Evolutionary conservation across 2,888 invertebrate genomes (phyloP).

Genomic region (Phorcus lineatus): DNA sequence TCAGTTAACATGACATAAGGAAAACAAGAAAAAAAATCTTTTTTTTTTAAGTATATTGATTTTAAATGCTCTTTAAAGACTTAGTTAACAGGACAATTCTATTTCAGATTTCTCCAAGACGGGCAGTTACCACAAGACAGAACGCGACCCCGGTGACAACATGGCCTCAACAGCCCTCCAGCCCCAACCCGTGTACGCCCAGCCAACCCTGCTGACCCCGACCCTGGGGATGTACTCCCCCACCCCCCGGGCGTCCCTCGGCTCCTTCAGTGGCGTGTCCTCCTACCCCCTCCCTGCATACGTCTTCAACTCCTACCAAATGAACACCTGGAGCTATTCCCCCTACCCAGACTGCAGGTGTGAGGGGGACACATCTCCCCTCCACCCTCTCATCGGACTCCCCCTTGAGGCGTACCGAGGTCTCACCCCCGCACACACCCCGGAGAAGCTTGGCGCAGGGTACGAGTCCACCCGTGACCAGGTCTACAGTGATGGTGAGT

Average conservation of each 20-base stretch:
- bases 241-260: not conserved
- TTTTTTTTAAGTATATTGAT: no score
- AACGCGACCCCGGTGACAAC: not conserved
- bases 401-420: not conserved
- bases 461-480: not conserved
- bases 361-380: not conserved
- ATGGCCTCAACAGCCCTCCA: constrained; percentile 15
- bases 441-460: not conserved
- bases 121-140: not conserved
- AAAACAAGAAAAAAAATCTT: no score
- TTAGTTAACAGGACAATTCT: no score
- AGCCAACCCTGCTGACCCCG: not conserved
- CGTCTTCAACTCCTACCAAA: constrained; percentile 43
- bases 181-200: constrained; percentile 16
- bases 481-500: constrained; percentile 26
- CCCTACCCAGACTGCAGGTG: constrained; percentile 32
- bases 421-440: not conserved
- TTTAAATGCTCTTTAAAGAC: no score
- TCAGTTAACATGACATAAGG: no score
- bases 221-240: constrained; percentile 25
- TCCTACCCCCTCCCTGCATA: constrained; percentile 32
- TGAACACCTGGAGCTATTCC: constrained; percentile 53
- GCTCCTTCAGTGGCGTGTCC: not conserved
- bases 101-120: not conserved
- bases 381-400: not conserved